phyloP scores from a whole-genome alignment of 37 sponge, comb jelly and placozoan genomes.

The Crambe crambe region DNA sequence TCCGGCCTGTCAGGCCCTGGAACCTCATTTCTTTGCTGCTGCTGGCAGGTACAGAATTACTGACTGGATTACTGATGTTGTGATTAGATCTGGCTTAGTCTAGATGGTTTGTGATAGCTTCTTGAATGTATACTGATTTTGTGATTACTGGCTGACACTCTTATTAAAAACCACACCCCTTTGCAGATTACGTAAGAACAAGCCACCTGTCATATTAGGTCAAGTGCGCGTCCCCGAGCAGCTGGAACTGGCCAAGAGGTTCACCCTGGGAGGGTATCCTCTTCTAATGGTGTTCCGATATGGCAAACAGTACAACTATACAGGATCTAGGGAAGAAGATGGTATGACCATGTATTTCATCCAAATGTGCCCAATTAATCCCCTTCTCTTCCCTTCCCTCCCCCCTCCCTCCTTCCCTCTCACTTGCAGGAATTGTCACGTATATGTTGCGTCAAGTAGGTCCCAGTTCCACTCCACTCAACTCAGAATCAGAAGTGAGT shows the following conservation, averaged over 20 bases:
- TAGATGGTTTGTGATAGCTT: too few relatives aligned
- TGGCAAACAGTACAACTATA: conserved; percentile 76
- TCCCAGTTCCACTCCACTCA: conserved; percentile 61
- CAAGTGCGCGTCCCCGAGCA: conserved; percentile 70
- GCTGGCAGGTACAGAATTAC: conserved; percentile 29
- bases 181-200: conserved; percentile 1
- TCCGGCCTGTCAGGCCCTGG: conserved; percentile 54
- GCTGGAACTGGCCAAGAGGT: conserved; percentile 68
- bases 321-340: conserved; percentile 62
- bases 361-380: not conserved
- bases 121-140: too few relatives aligned
- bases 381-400: not conserved
- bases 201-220: conserved; percentile 60
- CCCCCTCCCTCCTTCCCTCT: too few relatives aligned
- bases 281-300: conserved; percentile 71
- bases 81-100: too few relatives aligned
- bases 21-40: conserved; percentile 69
- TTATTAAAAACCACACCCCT: too few relatives aligned
- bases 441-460: conserved; percentile 78
- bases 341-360: conserved; percentile 23
- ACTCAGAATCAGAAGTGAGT: conserved; percentile 28
- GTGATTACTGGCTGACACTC: too few relatives aligned
- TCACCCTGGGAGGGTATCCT: conserved; percentile 69
- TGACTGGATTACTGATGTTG: not conserved
- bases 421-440: conserved; percentile 54